Evolutionary conservation across 2,113 vertebrate species (phyloP).

Genomic region (Vidua chalybeata): DNA sequence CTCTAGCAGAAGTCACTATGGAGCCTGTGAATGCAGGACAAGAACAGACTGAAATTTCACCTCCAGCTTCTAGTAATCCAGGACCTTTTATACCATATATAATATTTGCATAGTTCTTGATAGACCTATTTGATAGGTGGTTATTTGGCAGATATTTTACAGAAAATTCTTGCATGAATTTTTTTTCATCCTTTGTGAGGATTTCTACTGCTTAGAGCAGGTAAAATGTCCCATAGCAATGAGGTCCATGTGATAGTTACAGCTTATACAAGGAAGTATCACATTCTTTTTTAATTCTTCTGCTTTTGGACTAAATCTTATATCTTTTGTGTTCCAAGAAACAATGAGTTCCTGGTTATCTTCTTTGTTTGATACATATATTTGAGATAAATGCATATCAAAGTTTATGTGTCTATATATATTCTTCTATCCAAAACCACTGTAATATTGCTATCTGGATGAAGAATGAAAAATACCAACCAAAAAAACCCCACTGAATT

Average conservation of each 20-base stretch:
- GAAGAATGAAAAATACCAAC: background rate
- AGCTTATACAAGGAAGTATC: background rate
- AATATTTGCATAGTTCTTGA: background rate
- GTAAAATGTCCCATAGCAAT: background rate
- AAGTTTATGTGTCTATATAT: background rate
- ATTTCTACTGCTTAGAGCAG: background rate
- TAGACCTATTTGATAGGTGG: background rate
- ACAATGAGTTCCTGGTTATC: background rate
- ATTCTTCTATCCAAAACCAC: background rate
- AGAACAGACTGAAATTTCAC: background rate
- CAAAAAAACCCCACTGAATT: accelerated
- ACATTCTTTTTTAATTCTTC: background rate
- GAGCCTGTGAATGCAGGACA: background rate
- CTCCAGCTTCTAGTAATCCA: background rate
- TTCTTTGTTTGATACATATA: background rate
- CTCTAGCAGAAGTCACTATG: background rate
- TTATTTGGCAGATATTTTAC: background rate
- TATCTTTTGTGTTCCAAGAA: background rate
- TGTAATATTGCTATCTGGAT: background rate
- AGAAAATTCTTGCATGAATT: background rate
- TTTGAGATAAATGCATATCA: background rate
- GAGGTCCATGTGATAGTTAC: background rate
- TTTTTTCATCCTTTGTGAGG: background rate
- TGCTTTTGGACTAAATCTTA: background rate
- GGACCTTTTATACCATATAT: background rate